phyloP scores from a whole-genome alignment of 2,113 vertebrate genomes.

The Pagrus major region DNA sequence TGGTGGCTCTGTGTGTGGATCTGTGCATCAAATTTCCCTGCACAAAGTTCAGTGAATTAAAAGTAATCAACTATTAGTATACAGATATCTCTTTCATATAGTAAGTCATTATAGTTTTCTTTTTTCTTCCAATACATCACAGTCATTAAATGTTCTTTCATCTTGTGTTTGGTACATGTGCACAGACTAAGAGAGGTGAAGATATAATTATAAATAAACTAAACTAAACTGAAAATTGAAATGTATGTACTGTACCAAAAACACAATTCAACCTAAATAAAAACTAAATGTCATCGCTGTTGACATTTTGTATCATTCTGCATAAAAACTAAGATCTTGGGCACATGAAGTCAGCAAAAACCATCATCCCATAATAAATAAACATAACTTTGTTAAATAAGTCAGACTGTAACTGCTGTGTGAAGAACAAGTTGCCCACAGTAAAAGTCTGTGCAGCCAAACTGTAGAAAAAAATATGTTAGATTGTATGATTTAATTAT shows the following conservation, averaged over 20 bases:
- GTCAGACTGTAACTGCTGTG: not conserved
- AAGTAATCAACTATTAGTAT: not conserved
- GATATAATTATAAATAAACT: not conserved
- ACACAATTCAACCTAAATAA: not conserved
- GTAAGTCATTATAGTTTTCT: not conserved
- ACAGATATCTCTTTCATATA: not conserved
- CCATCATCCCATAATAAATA: not conserved
- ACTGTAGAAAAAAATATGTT: too few relatives aligned
- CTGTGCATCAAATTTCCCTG: not conserved
- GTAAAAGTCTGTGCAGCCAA: constrained; percentile 18
- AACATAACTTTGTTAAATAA: constrained; percentile 5
- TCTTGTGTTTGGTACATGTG: not conserved
- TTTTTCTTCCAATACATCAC: too few relatives aligned
- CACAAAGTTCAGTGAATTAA: not conserved
- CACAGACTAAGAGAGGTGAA: not conserved
- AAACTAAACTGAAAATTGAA: not conserved
- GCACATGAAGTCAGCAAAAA: not conserved
- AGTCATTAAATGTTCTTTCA: not conserved
- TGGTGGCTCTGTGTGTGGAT: not conserved
- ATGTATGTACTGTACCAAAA: not conserved
- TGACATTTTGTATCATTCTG: not conserved
- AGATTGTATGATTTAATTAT: too few relatives aligned
- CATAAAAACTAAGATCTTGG: not conserved
- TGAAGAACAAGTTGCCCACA: constrained; percentile 26
- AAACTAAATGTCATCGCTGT: not conserved